phyloP scores from a whole-genome alignment of 2,888 invertebrate species.

The Morpho achilles region DNA sequence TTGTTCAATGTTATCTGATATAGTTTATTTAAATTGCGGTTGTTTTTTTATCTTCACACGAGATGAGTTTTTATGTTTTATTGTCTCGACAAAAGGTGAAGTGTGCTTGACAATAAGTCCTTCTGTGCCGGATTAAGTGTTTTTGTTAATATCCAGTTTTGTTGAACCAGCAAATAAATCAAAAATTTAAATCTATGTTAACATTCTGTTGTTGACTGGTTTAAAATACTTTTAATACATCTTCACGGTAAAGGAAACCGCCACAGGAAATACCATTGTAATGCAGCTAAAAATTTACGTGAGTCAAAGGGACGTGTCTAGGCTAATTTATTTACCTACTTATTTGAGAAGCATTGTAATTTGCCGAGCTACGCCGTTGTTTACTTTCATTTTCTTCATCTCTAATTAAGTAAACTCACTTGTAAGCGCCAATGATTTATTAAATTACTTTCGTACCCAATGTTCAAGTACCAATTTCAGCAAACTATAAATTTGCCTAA shows the following conservation, averaged over 20 bases:
- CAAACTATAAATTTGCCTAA: slow-evolving; percentile 4
- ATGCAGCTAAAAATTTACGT: slow-evolving; percentile 38
- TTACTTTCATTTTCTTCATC: slow-evolving; percentile 30
- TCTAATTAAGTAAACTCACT: slow-evolving; percentile 5
- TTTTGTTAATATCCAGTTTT: neutral
- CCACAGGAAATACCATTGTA: slow-evolving; percentile 46
- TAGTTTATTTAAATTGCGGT: slow-evolving; percentile 56
- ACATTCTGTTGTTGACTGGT: no score
- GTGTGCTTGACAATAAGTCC: slow-evolving; percentile 17
- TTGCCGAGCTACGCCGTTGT: slow-evolving; percentile 26
- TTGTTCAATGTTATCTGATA: slow-evolving; percentile 74
- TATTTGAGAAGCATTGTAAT: slow-evolving; percentile 27
- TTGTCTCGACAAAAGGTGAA: slow-evolving; percentile 17
- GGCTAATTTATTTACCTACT: slow-evolving; percentile 46
- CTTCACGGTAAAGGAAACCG: slow-evolving; percentile 18
- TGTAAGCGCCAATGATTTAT: neutral
- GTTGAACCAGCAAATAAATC: neutral
- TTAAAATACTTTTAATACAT: neutral
- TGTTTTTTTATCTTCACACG: slow-evolving; percentile 32
- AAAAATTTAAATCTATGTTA: neutral
- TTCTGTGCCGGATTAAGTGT: no score
- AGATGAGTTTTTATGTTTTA: slow-evolving; percentile 21
- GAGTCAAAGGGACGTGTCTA: slow-evolving; percentile 42
- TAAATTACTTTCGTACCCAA: neutral
- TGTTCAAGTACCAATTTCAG: neutral